A percentile compares a stretch with the other conserved stretches of the same genome.
Evolutionary conservation across 2,888 invertebrate genomes (phyloP).

Genomic region (Tipula helvola): DNA sequence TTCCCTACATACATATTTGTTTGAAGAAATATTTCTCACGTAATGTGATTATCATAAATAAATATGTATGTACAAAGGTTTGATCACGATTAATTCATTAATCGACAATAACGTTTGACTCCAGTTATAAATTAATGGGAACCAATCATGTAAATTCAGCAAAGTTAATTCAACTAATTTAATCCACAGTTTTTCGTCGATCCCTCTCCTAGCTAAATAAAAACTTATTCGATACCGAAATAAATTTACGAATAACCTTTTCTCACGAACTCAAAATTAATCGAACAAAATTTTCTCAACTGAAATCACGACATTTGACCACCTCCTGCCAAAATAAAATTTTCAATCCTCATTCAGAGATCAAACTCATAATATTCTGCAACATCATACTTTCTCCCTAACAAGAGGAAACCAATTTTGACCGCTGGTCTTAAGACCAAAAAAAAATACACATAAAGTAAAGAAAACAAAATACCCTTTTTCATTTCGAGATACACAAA

Average conservation of each 20-base stretch:
- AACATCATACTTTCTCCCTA: neutral
- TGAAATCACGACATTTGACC: neutral
- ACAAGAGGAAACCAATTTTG: neutral
- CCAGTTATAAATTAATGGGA: no score
- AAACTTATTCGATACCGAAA: neutral
- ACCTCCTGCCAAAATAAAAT: neutral
- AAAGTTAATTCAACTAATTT: no score
- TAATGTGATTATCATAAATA: neutral
- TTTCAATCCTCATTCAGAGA: neutral
- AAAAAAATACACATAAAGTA: neutral
- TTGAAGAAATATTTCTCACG: neutral
- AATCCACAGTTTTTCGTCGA: neutral
- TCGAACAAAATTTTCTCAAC: neutral
- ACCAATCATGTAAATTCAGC: no score
- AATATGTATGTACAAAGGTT: neutral
- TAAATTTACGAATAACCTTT: neutral
- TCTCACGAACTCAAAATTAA: neutral
- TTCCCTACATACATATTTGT: neutral
- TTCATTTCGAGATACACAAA: neutral
- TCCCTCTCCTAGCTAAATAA: neutral
- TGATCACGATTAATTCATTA: no score
- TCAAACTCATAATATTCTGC: conserved; percentile 4
- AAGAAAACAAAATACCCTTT: neutral
- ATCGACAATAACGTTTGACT: no score
- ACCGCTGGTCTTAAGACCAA: neutral